Percentiles rank a stretch among this genome's conserved stretches.
Conservation (phyloP, 2,113 vertebrate species). For the Podilymbus podiceps region DNA sequence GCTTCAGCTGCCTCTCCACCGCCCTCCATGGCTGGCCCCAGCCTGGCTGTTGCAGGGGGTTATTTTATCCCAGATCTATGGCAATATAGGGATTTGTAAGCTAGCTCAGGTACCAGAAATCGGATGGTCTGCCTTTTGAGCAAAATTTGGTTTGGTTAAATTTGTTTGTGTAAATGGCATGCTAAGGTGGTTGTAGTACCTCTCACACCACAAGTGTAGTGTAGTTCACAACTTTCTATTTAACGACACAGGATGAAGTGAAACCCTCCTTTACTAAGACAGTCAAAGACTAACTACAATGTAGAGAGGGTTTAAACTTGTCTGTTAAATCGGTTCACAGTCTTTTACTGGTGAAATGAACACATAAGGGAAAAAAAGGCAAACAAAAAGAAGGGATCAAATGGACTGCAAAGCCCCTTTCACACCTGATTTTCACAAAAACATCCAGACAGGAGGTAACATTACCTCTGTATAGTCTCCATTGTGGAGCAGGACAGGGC, state of each 20-base stretch:
- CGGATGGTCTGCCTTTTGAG: neutral
- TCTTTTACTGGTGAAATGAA: neutral
- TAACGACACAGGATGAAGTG: neutral
- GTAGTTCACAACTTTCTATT: neutral
- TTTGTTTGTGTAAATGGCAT: neutral
- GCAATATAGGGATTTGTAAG: neutral
- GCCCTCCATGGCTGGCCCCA: neutral
- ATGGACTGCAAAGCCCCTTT: neutral
- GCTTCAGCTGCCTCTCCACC: neutral
- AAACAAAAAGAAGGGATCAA: neutral
- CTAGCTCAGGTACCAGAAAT: neutral
- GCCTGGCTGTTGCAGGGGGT: neutral
- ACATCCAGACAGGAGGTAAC: neutral
- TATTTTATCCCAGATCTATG: neutral
- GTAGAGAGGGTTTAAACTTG: neutral
- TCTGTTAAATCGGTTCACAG: neutral
- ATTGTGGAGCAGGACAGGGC: neutral
- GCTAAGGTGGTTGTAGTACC: no score
- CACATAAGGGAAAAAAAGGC: neutral
- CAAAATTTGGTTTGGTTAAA: neutral
- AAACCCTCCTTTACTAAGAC: neutral
- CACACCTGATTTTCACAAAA: neutral
- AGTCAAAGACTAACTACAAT: neutral
- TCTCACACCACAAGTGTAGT: neutral
- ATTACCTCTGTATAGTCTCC: neutral